Conservation (phyloP, 1,140 invertebrate species). For the Ctenoplectra terminalis region DNA sequence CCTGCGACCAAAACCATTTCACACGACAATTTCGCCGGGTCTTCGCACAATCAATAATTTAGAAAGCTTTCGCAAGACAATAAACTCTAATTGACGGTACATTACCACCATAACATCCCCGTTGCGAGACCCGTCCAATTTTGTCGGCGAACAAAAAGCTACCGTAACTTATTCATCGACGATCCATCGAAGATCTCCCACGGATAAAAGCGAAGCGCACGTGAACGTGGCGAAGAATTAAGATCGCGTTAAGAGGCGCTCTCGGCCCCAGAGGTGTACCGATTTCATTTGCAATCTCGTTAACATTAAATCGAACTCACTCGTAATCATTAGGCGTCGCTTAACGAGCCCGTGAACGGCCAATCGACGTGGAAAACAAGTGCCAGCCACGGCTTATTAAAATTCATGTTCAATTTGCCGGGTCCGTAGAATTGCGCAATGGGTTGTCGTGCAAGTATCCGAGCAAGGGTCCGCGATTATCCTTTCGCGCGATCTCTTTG, state of each 20-base stretch:
- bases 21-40: not conserved
- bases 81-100: not conserved
- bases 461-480: constrained; percentile 41
- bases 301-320: constrained; percentile 43
- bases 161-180: constrained; percentile 1
- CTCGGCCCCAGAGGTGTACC: not conserved
- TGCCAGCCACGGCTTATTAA: constrained; percentile 45
- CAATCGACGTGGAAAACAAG: constrained; percentile 24
- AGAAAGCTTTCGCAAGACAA: not conserved
- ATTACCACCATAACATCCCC: not conserved
- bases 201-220: not conserved
- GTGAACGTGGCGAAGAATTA: not conserved
- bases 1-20: not conserved
- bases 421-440: constrained; percentile 52
- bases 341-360: constrained; percentile 18
- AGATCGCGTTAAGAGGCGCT: constrained; percentile 19
- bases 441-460: constrained; percentile 45
- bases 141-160: not conserved
- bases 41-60: not conserved
- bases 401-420: constrained; percentile 63
- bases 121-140: not conserved
- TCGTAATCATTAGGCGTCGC: constrained; percentile 34
- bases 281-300: constrained; percentile 45
- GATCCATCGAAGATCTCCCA: constrained; percentile 20
- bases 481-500: constrained; percentile 59